Conservation (phyloP, 2,113 vertebrate genomes). For the Emydura subglobosa region DNA sequence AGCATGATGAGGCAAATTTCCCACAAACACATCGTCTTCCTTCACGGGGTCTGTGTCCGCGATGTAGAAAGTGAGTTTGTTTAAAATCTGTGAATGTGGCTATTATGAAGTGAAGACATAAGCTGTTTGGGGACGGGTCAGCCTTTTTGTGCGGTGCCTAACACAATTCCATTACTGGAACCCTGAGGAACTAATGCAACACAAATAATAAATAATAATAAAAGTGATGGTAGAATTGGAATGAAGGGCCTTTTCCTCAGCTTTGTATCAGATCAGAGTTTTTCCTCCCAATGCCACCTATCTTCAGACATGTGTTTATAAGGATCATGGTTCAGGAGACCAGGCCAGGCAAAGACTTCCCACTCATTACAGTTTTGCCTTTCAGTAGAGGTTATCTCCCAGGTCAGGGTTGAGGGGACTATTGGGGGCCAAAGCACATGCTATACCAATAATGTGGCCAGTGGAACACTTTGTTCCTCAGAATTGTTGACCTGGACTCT, state of each 20-base stretch:
- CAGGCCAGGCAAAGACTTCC: neutral
- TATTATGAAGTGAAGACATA: neutral
- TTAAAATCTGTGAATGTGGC: no score
- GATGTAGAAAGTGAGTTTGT: constrained; percentile 92
- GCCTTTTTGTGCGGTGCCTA: fast-evolving
- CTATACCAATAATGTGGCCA: neutral
- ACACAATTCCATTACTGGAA: neutral
- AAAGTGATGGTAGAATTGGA: neutral
- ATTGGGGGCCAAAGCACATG: neutral
- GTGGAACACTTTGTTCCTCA: neutral
- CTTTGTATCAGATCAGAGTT: neutral
- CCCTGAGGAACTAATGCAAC: neutral
- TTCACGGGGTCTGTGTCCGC: constrained; percentile 94
- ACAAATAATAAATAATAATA: neutral
- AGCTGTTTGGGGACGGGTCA: neutral
- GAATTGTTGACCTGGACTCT: neutral
- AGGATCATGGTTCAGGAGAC: neutral
- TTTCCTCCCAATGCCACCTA: neutral
- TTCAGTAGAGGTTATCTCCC: neutral
- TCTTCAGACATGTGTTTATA: neutral
- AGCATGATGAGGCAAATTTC: constrained; percentile 98
- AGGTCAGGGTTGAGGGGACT: no score
- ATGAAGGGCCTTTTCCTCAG: neutral
- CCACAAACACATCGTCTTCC: constrained; percentile 95
- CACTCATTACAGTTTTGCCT: neutral